Evolutionary conservation across 2,797 vertebrate species (phyloP), one percentile per base, ranked within the genome.

Genomic region (Todus mexicanus): DNA sequence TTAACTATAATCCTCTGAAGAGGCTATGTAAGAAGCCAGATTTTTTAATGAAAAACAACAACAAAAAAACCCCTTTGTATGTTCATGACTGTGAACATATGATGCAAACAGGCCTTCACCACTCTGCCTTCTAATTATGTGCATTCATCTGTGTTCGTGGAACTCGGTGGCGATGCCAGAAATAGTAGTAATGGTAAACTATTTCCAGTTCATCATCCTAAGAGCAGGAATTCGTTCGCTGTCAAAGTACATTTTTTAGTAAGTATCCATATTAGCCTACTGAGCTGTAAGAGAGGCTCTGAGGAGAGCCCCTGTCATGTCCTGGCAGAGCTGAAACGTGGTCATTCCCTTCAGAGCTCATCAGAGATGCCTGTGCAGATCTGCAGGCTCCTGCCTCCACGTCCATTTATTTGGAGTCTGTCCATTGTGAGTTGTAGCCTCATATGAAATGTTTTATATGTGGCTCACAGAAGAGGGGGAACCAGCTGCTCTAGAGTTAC

Each of bases 371-470:
- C n/a, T 13, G 5, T 2, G 3, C 16, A 20, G 42, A 53, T 21
- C 12, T 23, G 7, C 47, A 61, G 40, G 5, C 7, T 15, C 29
- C 16, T 21, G 25, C 27, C 53, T 31, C 19, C 10, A 15, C 1
- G 0, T 33, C 51, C 27, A 2, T 20, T 40, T n/a, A 2, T 20
- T 40, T n/a, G 42, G 11, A 42, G 37, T 5, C 45, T 45, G 42
- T 13, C 4, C 31, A 10, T 33, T 7, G 29, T 35, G 60, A 48
- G 50, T 3, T n/a, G 64, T 23, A 48, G 50, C 10, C 21, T 21
- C 14, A 4, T 4, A 5, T 14, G 51, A 53, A 53, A 65, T 40
- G 20, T 42, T 10, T 16, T 31, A 2, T 35, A 4, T 0, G 0
- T 1, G 4, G 40, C 48, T 70, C 35, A 20, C 5, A 18, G 29